Evolutionary conservation across 92 coral and sea anemone species (phyloP).

Genomic region (Heliopora coerulea): DNA sequence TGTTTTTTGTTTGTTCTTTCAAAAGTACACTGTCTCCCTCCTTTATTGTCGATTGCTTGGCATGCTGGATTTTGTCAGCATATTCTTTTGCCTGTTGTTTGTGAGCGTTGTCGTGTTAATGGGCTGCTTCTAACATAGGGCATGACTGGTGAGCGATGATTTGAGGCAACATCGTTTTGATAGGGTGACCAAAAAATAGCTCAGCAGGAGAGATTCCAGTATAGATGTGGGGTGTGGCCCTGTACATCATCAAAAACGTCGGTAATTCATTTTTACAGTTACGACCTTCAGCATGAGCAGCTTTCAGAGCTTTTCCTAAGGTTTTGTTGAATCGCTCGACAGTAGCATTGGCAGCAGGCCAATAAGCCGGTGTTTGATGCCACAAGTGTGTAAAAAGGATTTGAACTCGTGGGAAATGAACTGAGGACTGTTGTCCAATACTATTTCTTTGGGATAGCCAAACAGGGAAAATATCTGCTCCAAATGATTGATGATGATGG

Average conservation of each 20-base stretch:
- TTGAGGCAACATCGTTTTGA: slow-evolving; percentile 8
- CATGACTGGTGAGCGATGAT: not conserved
- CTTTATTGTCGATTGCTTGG: not conserved
- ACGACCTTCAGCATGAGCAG: too few relatives aligned
- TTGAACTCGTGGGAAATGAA: slow-evolving; percentile 14
- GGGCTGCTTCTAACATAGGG: slow-evolving; percentile 4
- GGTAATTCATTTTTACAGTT: slow-evolving; percentile 15
- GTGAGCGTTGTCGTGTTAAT: not conserved
- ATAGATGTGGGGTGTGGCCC: slow-evolving; percentile 9
- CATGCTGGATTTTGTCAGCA: slow-evolving; percentile 23
- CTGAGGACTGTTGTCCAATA: slow-evolving; percentile 7
- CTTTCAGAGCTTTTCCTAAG: too few relatives aligned
- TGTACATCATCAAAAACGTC: slow-evolving; percentile 15
- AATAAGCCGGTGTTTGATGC: slow-evolving; percentile 1
- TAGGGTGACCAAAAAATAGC: not conserved
- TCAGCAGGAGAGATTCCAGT: slow-evolving; percentile 2
- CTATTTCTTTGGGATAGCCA: slow-evolving; percentile 3
- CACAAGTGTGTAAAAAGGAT: not conserved
- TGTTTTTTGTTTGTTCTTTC: slow-evolving; percentile 9
- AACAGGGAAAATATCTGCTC: slow-evolving; percentile 3
- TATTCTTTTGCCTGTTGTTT: slow-evolving; percentile 16
- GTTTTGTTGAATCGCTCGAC: slow-evolving; percentile 21
- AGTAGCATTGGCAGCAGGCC: not conserved
- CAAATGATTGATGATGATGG: slow-evolving; percentile 21
- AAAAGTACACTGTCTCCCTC: slow-evolving; percentile 20